Evolutionary conservation across 2,797 vertebrate genomes (phyloP), one percentile per base, ranked within the genome.

Genomic region (Muraenolepis orangiensis): DNA sequence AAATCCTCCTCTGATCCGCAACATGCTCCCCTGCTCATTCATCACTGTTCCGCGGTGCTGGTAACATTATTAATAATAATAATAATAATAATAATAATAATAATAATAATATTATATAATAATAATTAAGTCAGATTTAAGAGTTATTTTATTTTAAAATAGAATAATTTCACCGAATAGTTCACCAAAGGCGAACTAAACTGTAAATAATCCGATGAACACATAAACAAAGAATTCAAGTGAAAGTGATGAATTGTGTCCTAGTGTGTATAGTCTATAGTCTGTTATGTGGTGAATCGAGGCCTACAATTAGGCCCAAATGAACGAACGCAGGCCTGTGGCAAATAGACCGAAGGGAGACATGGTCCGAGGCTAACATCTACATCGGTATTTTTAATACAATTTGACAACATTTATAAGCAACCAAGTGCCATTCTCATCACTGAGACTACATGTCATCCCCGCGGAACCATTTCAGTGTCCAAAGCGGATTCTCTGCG

Each of bases 401-500:
- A 61, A 26, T 61, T 61, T 20, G 51, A 51, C 46, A 2, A 61
- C 51, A 61, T 61, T 61, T 61, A 20, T n/a, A 61, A 61, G 51
- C n/a, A 26, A 23, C 11, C 8, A 23, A 23, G 66, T 30, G 66
- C 29, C 29, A 14, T 32, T 67, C 14, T 29, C 31, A 1, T 34
- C 74, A 66, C 4, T 32, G 18, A 40, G 77, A 69, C 75, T 72
- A 75, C 77, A 23, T 79, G 77, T 69, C 83, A 81, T 87, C 86
- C 85, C 81, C 57, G 78, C 82, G 38, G 76, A 88, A 90, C 91
- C 86, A 88, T 91, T 90, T 87, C 89, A 84, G 90, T 81, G 87
- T 91, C 90, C 90, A 94, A 94, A 93, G 90, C 91, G 90, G 93
- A 93, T 94, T 93, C 92, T 93, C 85, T 89, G 89, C 86, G 90